Evolutionary conservation across 2,113 vertebrate species (phyloP).

Genomic region (Oncorhynchus clarkii): DNA sequence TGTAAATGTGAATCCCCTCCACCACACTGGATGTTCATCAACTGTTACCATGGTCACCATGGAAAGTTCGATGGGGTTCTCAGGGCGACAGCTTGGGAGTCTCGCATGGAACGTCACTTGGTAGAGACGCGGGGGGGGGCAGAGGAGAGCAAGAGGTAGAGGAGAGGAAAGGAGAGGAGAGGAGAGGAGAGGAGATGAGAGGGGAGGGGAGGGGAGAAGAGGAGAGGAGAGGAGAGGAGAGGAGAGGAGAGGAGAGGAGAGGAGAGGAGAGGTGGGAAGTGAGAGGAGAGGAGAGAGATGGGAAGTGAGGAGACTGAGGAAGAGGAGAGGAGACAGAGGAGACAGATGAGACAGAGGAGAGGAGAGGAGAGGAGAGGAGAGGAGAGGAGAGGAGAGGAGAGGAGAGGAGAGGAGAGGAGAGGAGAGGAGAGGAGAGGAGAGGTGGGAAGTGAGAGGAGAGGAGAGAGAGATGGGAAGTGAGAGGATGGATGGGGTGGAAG

Average conservation of each 20-base stretch:
- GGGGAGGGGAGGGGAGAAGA: rapidly evolving
- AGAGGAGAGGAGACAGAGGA: too few relatives aligned
- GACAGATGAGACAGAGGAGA: too few relatives aligned
- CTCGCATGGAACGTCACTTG: constrained; percentile 59
- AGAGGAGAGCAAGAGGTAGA: neutral
- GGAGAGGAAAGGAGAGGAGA: neutral
- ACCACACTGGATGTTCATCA: constrained; percentile 63
- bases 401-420: neutral
- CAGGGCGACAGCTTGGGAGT: constrained; percentile 75
- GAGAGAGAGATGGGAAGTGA: too few relatives aligned
- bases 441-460: too few relatives aligned
- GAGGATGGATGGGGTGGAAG: too few relatives aligned
- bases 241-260: neutral
- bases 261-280: too few relatives aligned
- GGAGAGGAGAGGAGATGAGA: neutral
- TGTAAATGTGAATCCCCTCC: constrained; percentile 67
- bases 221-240: neutral
- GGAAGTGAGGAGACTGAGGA: too few relatives aligned
- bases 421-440: neutral
- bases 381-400: too few relatives aligned
- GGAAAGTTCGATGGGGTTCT: constrained; percentile 67
- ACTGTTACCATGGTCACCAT: constrained; percentile 72
- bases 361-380: too few relatives aligned
- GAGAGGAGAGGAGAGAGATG: too few relatives aligned
- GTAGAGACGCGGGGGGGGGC: constrained; percentile 19